Conservation (phyloP, 2,888 invertebrate genomes). For the Caenorhabditis wallacei region DNA sequence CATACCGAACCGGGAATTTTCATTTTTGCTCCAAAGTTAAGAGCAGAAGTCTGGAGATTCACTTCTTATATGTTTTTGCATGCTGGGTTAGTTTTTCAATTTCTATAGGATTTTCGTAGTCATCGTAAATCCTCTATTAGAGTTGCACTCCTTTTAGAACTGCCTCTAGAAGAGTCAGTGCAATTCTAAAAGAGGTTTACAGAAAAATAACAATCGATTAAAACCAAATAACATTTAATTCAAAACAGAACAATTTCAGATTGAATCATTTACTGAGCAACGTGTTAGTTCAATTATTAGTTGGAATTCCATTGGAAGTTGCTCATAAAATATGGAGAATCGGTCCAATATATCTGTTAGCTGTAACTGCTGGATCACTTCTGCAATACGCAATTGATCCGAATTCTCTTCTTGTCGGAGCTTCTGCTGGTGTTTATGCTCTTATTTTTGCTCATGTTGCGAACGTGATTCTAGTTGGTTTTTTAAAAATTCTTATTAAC, state of each 20-base stretch:
- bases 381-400: constrained; percentile 85
- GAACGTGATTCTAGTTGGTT: constrained; percentile 84
- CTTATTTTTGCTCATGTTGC: constrained; percentile 84
- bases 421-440: constrained; percentile 84
- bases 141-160: too few species aligned
- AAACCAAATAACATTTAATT: neutral
- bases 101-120: too few species aligned
- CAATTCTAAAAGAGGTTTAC: too few species aligned
- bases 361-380: constrained; percentile 84
- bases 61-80: constrained; percentile 88
- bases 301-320: constrained; percentile 96
- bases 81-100: constrained; percentile 68
- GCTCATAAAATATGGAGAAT: constrained; percentile 94
- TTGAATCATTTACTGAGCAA: constrained; percentile 91
- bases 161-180: too few species aligned
- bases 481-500: neutral
- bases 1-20: constrained; percentile 84
- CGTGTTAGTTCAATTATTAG: constrained; percentile 92
- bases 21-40: constrained; percentile 92
- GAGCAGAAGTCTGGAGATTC: constrained; percentile 94
- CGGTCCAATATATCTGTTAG: constrained; percentile 85
- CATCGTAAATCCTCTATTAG: too few species aligned
- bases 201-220: too few species aligned
- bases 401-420: constrained; percentile 87
- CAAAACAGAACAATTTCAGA: constrained; percentile 34